These are phyloP conservation scores for Schlechtendalia chinensis DNA, from an alignment of 1,140 invertebrate genomes.

Conservation along the genomic window DNA sequence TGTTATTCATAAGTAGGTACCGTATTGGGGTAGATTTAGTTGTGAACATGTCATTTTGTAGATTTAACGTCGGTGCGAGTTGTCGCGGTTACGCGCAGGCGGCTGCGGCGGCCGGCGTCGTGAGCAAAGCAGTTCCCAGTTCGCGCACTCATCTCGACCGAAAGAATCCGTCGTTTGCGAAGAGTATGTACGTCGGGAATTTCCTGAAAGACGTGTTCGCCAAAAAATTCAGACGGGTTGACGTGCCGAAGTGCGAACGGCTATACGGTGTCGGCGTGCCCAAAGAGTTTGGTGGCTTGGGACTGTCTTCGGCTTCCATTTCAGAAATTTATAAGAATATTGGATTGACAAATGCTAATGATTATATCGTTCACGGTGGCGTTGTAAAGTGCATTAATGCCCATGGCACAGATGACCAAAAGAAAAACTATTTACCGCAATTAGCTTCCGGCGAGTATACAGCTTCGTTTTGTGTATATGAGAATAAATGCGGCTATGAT, in stretches of 20 bases:
- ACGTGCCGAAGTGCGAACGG: neutral
- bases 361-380: neutral
- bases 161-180: constrained; percentile 8
- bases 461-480: constrained; percentile 19
- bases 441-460: constrained; percentile 23
- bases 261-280: neutral
- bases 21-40: neutral
- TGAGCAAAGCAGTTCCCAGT: neutral
- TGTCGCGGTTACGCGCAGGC: constrained; percentile 14
- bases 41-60: constrained; percentile 10
- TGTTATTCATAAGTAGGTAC: constrained; percentile 10
- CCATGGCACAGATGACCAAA: constrained; percentile 7
- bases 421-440: neutral
- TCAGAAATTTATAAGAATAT: constrained; percentile 1
- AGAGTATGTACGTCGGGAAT: constrained; percentile 30
- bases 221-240: neutral
- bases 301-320: neutral
- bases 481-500: constrained; percentile 30
- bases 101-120: neutral
- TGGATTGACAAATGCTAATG: neutral
- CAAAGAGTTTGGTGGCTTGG: constrained; percentile 23
- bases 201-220: neutral
- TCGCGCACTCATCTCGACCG: too few relatives aligned
- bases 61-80: neutral
- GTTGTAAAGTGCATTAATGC: constrained; percentile 17